Conservation (phyloP, 2,113 vertebrate species). For the Rhea pennata region DNA sequence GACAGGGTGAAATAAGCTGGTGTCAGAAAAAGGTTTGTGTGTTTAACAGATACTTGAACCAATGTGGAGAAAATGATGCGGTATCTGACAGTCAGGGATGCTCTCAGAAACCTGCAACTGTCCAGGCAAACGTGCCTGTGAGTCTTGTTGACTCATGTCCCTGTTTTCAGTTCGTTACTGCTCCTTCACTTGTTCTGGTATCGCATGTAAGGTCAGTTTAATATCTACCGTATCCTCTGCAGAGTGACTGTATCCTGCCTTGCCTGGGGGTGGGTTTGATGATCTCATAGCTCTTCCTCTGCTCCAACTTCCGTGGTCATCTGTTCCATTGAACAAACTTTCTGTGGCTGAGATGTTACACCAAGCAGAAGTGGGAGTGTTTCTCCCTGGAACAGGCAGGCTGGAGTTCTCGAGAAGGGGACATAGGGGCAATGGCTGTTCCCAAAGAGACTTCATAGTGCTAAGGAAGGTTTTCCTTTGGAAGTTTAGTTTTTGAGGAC, state of each 20-base stretch:
- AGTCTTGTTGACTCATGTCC: accelerated
- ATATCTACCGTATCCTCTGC: background rate
- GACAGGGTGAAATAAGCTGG: background rate
- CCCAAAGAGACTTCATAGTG: background rate
- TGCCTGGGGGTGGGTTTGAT: background rate
- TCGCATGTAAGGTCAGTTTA: accelerated
- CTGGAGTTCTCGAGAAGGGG: background rate
- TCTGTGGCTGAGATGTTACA: background rate
- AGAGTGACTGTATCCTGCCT: background rate
- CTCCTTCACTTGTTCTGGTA: background rate
- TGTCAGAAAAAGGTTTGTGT: background rate
- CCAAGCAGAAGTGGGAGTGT: background rate
- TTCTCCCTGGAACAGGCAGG: background rate
- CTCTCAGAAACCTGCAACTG: accelerated
- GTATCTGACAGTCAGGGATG: background rate
- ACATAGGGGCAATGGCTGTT: background rate
- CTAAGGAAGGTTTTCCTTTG: background rate
- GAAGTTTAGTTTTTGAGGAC: background rate
- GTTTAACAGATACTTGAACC: background rate
- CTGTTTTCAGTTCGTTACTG: background rate
- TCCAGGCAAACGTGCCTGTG: background rate
- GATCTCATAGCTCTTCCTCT: constrained; percentile 3
- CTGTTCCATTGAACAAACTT: accelerated
- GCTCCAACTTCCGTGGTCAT: background rate
- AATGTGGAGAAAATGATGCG: background rate